phyloP scores from a whole-genome alignment of 2,113 vertebrate species.

The Geococcyx californianus region DNA sequence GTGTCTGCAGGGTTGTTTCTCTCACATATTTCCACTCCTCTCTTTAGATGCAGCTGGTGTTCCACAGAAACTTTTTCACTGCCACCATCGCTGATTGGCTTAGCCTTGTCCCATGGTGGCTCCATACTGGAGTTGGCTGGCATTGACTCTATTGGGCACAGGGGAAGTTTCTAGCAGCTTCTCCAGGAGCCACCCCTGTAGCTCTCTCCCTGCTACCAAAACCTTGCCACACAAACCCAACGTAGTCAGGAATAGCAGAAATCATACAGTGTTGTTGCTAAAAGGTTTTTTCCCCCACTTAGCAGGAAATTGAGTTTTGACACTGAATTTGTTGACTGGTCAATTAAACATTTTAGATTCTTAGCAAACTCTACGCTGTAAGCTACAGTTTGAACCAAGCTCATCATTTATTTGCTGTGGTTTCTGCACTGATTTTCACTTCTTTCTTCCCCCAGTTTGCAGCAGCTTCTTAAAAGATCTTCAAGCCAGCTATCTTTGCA shows the following conservation, averaged over 20 bases:
- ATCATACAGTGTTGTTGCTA: background rate
- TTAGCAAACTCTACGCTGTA: background rate
- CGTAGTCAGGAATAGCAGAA: background rate
- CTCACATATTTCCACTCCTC: no score
- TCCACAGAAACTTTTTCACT: no score
- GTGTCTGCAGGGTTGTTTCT: no score
- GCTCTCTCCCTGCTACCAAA: no score
- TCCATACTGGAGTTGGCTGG: no score
- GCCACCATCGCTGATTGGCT: no score
- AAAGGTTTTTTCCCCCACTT: background rate
- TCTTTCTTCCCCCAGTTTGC: background rate
- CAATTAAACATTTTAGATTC: background rate
- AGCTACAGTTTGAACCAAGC: background rate
- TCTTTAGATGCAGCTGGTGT: no score
- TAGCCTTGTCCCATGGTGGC: no score
- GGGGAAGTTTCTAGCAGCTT: no score
- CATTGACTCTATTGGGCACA: no score
- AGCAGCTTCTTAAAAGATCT: background rate
- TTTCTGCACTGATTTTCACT: background rate
- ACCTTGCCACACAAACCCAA: no score
- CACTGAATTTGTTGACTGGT: background rate
- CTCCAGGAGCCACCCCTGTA: no score
- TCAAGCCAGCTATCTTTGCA: background rate
- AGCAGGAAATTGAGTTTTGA: background rate
- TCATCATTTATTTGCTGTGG: background rate